Evolutionary conservation across 2,888 invertebrate genomes (phyloP), one percentile per base, ranked within the genome.

Genomic region (Peribatodes rhomboidaria): DNA sequence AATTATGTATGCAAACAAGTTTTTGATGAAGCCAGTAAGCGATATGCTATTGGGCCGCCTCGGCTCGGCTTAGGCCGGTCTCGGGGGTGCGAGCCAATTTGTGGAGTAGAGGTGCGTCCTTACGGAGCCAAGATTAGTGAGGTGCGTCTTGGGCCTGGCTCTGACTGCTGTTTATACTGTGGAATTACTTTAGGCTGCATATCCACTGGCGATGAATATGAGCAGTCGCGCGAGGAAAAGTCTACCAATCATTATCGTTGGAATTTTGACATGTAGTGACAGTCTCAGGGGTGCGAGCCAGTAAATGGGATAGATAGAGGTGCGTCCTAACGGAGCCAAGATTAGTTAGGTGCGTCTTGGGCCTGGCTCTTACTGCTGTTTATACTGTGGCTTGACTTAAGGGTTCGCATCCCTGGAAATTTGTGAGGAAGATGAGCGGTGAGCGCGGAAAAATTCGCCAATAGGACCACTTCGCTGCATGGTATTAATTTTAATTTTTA

Each of bases 1-100:
- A 83, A 87, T 86, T 86, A 85, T 75, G 77, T 74, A 88, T 85
- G 85, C 85, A 85, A 87, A 88, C 81, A 83, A 74, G 77, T 65
- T 79, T 87, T 84, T 84, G 85, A 88, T 88, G 82, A 83, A 67
- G 75, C 71, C 67, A 61, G 81, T 80, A 82, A 85, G 81, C 84
- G 86, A 86, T 85, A 84, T 78, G 77, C 67, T 64, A 79, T 77
- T 68, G 74, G 74, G 47, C 59, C 47, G 61, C 60, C 65, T 67
- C 37, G 37, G 60, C 64, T 66, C 69, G 74, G 67, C 69, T 72
- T 75, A 69, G 42, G 52, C 59, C 59, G 44, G 39, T 49, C 69
- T 59, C 64, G 22, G 14, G 41, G 61, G 76, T 64, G 64, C n/a
- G 44, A 35, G 47, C 31, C 52, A 50, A 54, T 56, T 53, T 56